Base-by-base conservation (phyloP, 35 echinoderm and acorn worm species). In the Nesometra sesokonis region DNA sequence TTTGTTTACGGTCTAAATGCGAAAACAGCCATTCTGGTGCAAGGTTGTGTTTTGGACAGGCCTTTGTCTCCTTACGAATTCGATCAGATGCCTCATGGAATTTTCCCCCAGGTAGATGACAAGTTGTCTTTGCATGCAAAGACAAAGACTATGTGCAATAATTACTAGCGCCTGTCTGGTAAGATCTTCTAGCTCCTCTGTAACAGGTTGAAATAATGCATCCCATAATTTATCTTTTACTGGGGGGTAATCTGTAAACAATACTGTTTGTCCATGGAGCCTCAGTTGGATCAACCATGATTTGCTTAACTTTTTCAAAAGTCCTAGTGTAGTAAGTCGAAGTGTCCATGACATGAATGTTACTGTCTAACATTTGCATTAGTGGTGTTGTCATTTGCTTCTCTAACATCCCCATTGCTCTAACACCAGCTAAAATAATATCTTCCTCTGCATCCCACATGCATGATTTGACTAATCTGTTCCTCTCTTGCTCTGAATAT, bases 281-380 rank as follows among this genome's bases (percentile, higher is more conserved):
- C n/a, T n/a, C n/a, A n/a, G n/a, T n/a, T n/a, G n/a, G n/a, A n/a
- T n/a, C n/a, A n/a, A n/a, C n/a, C n/a, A 85, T 93, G 0, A 85
- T 82, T 35, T 91, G 85, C 79, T 91, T 91, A 13, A 91, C 84
- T 31, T 86, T 89, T 11, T 93, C 83, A 17, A 34, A 23, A 30
- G 87, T 86, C 33, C 83, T 34, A 85, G 86, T 86, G 46, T 89
- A 89, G 29, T 89, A 89, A 0, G 8, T 67, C 8, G 91, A 88
- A 0, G 91, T 85, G 35, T 89, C 91, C 32, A 85, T 35, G 32
- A 93, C 34, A 32, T 93, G 82, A 11, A 93, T 23, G 40, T 33
- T 0, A 76, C 87, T 89, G 1, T 85, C 82, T 39, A 93, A 29
- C 91, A 93, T 93, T 21, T 89, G 34, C 91, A 93, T 93, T 17